Conservation (phyloP, 2,888 invertebrate genomes). For the Polietes domitor region DNA sequence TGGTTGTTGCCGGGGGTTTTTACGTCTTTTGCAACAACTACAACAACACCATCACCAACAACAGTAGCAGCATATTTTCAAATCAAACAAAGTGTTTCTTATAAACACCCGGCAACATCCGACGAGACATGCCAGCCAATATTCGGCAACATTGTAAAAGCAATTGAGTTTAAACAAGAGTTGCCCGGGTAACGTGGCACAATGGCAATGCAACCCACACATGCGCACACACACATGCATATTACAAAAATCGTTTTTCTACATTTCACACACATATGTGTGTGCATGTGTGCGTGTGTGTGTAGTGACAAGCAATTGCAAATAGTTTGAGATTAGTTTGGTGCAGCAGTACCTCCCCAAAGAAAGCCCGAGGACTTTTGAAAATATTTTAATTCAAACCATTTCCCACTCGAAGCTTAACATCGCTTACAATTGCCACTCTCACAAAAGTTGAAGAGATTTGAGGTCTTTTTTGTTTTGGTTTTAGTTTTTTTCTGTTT, state of each 20-base stretch:
- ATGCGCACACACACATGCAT: neutral
- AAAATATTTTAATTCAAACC: constrained; percentile 19
- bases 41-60: no score
- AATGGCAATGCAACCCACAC: neutral
- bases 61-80: constrained; percentile 29
- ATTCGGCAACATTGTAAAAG: constrained; percentile 36
- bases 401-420: neutral
- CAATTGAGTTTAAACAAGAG: constrained; percentile 47
- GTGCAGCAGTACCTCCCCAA: neutral
- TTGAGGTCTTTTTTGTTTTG: neutral
- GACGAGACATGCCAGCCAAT: constrained; percentile 20
- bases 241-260: neutral
- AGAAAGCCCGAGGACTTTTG: neutral
- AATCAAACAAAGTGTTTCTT: constrained; percentile 49
- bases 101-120: neutral
- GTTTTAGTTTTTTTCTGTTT: neutral
- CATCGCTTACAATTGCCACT: neutral
- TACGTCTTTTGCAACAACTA: neutral
- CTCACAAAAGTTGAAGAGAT: neutral
- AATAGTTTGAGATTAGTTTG: constrained; percentile 18
- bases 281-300: neutral
- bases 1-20: no score
- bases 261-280: constrained; percentile 9
- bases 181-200: constrained; percentile 32
- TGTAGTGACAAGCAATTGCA: neutral